These are phyloP conservation scores for Cremastobaeus sp. DNA, from an alignment of 2,888 invertebrate species.

Conservation along the genomic window DNA sequence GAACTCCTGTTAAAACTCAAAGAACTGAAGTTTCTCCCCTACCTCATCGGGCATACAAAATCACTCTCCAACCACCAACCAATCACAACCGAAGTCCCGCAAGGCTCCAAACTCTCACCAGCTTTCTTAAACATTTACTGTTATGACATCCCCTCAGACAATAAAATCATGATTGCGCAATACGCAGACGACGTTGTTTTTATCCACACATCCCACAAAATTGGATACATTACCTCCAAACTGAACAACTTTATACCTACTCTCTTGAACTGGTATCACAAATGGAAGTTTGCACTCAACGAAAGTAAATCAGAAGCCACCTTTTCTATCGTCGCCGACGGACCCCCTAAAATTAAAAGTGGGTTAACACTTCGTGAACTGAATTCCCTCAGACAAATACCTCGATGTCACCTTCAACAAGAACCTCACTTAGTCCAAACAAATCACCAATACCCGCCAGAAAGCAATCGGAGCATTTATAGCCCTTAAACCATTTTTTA, in stretches of 20 bases:
- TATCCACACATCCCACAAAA: not conserved
- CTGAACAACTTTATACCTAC: constrained; percentile 13
- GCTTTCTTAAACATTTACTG: no score
- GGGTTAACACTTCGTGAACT: constrained; percentile 1
- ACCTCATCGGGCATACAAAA: not conserved
- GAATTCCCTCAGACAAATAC: constrained; percentile 38
- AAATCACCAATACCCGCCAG: constrained; percentile 3
- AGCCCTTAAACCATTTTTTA: constrained; percentile 25
- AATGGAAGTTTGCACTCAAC: constrained; percentile 23
- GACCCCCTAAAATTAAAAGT: constrained; percentile 8
- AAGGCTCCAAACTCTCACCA: no score
- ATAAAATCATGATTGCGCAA: no score
- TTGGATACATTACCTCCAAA: not conserved
- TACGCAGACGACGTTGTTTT: no score
- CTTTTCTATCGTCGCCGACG: constrained; percentile 8
- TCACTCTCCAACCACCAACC: not conserved
- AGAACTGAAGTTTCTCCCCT: not conserved
- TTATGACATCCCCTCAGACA: constrained; percentile 12
- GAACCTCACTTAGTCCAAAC: constrained; percentile 19
- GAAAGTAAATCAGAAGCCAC: constrained; percentile 27
- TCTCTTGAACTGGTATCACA: constrained; percentile 2
- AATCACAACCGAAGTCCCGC: constrained; percentile 28
- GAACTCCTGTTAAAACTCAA: constrained; percentile 18
- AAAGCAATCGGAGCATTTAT: constrained; percentile 13
- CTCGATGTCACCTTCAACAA: constrained; percentile 25